phyloP scores from a whole-genome alignment of 2,888 invertebrate species.

The Oxyteleia sp. region DNA sequence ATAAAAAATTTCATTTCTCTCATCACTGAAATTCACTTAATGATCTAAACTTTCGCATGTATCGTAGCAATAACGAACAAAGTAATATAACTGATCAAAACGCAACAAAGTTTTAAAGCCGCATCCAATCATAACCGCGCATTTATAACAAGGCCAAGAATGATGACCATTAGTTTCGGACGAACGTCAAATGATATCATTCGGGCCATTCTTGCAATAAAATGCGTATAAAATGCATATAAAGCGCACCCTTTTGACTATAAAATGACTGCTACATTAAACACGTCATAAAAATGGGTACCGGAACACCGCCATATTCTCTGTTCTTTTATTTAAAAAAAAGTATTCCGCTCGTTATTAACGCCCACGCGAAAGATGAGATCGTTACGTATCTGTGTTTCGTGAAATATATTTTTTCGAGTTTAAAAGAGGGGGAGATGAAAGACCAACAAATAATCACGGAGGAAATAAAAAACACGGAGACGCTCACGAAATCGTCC shows the following conservation, averaged over 20 bases:
- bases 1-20: too few relatives aligned
- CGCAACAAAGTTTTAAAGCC: conserved; percentile 31
- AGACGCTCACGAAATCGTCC: conserved; percentile 78
- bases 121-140: conserved; percentile 26
- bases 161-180: conserved; percentile 35
- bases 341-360: conserved; percentile 58
- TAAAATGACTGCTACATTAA: conserved; percentile 61
- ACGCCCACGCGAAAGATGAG: conserved; percentile 65
- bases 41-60: neutral
- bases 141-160: conserved; percentile 51
- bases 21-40: too few relatives aligned
- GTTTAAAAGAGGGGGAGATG: conserved; percentile 18
- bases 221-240: conserved; percentile 45
- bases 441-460: conserved; percentile 51
- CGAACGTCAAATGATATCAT: conserved; percentile 42
- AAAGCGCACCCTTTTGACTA: conserved; percentile 60
- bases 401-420: conserved; percentile 62
- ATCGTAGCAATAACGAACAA: neutral
- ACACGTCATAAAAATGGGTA: conserved; percentile 58
- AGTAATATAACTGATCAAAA: conserved; percentile 19
- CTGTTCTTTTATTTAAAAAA: neutral
- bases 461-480: conserved; percentile 65
- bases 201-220: conserved; percentile 54
- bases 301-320: conserved; percentile 42
- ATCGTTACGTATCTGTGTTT: conserved; percentile 61